Base-by-base conservation (phyloP, 2,888 invertebrate genomes). In the Caenorhabditis wallacei region DNA sequence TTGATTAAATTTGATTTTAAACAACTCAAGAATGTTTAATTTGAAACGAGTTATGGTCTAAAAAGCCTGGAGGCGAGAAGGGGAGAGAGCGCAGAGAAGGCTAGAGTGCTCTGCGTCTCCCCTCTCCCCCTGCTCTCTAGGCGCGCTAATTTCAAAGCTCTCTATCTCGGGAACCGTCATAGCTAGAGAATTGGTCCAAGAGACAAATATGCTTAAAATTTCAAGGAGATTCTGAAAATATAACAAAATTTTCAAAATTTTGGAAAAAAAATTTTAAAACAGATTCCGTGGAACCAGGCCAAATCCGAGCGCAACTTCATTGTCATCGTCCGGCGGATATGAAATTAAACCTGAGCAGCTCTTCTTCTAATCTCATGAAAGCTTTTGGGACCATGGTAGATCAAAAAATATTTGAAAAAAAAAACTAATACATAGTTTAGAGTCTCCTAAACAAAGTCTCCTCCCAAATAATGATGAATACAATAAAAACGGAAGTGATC, bases 331-430 rank as follows among this genome's bases (percentile, higher is more conserved):
- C 75, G 1, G 0, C 26, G 13, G 78, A 82, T 18, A 48, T 51
- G 51, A 72, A 56, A 16, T 18, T 71, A 13, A 79, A 72, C 40
- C 48, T 84, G 57, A 76, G 76, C 64, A 74, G 35, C 30, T 84
- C 84, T 1, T 66, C 75, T 1, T 70, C 84, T 1, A 80, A 57
- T 35, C 16, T 84, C 7, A 48, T 20, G 18, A 78, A 74, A n/a
- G 26, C 53, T 1, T 43, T 82, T 7, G 66, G 53, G 16, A 20
- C 71, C 11, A 76, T 59, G 18, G 76, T 76, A 26, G n/a, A 16
- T n/a, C 16, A 26, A 22, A 18, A 46, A 46, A 11, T n/a, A n/a
- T n/a, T n/a, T n/a, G n/a, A n/a, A n/a, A n/a, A 53, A 53, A n/a
- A n/a, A n/a, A n/a, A n/a, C n/a, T n/a, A n/a, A n/a, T n/a, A 10